These are phyloP conservation scores for Seira musarum DNA, from an alignment of 2,888 invertebrate species.

Conservation along the genomic window DNA sequence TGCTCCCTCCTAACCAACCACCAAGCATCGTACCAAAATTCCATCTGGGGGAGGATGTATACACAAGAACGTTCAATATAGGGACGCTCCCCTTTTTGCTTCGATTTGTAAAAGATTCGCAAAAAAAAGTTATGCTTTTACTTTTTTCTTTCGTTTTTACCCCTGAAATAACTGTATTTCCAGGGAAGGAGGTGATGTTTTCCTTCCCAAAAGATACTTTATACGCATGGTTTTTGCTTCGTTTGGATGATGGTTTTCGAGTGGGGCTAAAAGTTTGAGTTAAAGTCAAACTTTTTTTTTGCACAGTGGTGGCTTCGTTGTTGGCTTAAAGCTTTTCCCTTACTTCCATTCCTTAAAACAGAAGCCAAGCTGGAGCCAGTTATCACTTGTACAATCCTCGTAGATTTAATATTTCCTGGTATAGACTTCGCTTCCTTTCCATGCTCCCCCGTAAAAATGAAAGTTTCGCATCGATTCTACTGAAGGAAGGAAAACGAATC, in stretches of 20 bases:
- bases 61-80: not conserved
- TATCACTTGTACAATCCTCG: slow-evolving; percentile 25
- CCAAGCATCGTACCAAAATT: no score
- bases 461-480: slow-evolving; percentile 47
- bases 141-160: no score
- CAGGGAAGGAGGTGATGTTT: not conserved
- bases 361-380: slow-evolving; percentile 5
- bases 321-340: not conserved
- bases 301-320: not conserved
- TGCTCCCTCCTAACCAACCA: not conserved
- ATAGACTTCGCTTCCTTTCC: not conserved
- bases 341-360: not conserved
- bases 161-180: not conserved
- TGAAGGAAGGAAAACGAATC: not conserved
- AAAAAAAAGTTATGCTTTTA: not conserved
- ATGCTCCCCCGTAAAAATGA: slow-evolving; percentile 30
- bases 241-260: not conserved
- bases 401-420: slow-evolving; percentile 35
- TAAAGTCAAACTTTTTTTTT: not conserved
- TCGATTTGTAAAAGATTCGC: not conserved
- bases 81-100: not conserved
- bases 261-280: not conserved
- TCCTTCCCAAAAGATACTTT: not conserved
- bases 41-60: not conserved
- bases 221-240: not conserved